A percentile compares a stretch with the other conserved stretches of the same genome.
Evolutionary conservation across 2,797 vertebrate species (phyloP).

Genomic region (Glossophaga mutica): DNA sequence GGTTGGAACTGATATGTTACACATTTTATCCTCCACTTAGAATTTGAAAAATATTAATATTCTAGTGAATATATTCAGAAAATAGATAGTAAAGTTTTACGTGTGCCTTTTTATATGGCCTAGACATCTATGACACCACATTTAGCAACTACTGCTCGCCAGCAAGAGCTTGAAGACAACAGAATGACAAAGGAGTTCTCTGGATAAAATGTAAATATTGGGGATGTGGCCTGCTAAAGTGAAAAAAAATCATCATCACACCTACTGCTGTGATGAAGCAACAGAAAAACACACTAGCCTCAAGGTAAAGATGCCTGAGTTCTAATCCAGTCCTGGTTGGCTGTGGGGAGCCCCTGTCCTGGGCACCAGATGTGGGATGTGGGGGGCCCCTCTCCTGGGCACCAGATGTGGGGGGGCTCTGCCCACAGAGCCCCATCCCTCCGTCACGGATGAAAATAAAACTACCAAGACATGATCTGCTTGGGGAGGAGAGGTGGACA

Average conservation of each 20-base stretch:
- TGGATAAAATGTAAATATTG: not conserved
- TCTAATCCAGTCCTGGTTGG: not conserved
- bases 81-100: not conserved
- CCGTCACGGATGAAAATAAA: too few relatives aligned
- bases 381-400: too few relatives aligned
- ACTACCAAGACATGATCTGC: too few relatives aligned
- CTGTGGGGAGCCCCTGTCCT: too few relatives aligned
- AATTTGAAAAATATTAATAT: not conserved
- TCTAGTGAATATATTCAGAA: not conserved
- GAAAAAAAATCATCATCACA: not conserved
- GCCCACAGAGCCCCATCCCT: too few relatives aligned
- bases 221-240: not conserved
- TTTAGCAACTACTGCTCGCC: not conserved
- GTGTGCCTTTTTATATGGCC: not conserved
- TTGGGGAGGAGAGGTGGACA: too few relatives aligned
- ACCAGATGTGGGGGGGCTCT: too few relatives aligned
- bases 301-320: not conserved
- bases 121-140: not conserved
- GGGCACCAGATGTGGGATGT: too few relatives aligned
- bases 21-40: not conserved
- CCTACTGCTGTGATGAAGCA: not conserved
- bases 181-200: not conserved
- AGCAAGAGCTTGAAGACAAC: not conserved
- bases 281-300: not conserved
- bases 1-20: not conserved